Conservation (phyloP, 2,113 vertebrate genomes). For the Fulica atra region DNA sequence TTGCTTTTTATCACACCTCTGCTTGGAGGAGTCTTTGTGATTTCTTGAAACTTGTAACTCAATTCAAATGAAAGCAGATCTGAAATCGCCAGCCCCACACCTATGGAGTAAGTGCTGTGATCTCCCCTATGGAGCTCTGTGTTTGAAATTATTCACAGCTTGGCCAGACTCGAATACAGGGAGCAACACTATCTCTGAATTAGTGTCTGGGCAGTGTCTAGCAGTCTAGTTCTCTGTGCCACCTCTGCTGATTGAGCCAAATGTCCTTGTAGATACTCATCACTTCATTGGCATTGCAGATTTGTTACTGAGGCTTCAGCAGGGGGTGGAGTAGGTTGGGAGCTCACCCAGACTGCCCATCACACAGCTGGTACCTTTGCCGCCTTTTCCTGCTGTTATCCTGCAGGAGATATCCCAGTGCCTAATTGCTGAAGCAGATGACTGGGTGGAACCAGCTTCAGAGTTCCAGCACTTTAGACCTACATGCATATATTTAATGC, state of each 20-base stretch:
- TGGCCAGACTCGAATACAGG: not conserved
- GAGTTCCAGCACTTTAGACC: not conserved
- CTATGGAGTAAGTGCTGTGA: not conserved
- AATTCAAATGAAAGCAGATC: not conserved
- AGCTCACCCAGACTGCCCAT: not conserved
- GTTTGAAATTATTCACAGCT: not conserved
- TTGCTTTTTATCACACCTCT: not conserved
- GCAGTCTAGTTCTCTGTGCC: not conserved
- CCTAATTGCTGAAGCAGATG: not conserved
- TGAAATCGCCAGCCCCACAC: not conserved
- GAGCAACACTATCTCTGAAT: not conserved
- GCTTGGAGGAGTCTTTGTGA: not conserved
- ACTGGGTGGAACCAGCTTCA: not conserved
- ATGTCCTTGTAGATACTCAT: not conserved
- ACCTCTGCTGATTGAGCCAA: not conserved
- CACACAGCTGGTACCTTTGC: not conserved
- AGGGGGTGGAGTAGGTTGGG: not conserved
- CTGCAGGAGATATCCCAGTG: not conserved
- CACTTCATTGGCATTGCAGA: not conserved
- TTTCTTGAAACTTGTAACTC: not conserved
- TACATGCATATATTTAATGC: not conserved
- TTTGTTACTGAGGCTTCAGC: not conserved
- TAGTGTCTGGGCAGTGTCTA: not conserved
- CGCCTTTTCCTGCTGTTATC: not conserved
- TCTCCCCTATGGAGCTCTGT: not conserved